These are phyloP conservation scores for Cephus runcator DNA, from an alignment of 2,888 invertebrate species.

Conservation along the genomic window DNA sequence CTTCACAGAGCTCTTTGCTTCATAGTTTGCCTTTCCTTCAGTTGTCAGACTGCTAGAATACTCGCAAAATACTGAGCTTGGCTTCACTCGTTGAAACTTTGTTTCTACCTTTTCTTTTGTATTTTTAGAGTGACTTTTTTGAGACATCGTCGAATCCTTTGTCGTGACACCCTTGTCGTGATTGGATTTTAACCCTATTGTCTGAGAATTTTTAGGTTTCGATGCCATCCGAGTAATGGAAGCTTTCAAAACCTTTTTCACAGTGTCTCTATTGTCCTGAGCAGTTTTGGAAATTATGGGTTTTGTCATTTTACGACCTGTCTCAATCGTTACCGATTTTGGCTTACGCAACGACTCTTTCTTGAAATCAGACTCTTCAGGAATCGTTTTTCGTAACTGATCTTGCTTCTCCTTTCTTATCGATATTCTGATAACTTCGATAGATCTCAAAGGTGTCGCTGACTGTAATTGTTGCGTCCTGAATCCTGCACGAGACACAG, in stretches of 20 bases:
- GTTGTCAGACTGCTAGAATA: background rate
- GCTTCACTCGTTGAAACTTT: background rate
- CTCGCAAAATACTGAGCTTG: background rate
- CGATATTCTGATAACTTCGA: slow-evolving; percentile 47
- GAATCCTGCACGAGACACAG: slow-evolving; percentile 1
- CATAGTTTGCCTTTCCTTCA: slow-evolving; percentile 22
- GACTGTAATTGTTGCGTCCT: slow-evolving; percentile 17
- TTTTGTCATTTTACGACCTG: background rate
- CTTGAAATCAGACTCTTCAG: background rate
- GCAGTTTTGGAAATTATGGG: background rate
- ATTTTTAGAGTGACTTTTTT: background rate
- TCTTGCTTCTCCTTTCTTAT: slow-evolving; percentile 20
- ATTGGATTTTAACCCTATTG: background rate
- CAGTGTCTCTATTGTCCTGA: slow-evolving; percentile 16
- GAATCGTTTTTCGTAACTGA: background rate
- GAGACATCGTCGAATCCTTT: background rate
- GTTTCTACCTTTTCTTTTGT: background rate
- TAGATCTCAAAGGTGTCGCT: slow-evolving; percentile 38
- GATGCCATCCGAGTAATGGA: background rate
- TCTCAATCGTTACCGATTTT: background rate
- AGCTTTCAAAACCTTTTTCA: background rate
- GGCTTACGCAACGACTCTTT: background rate
- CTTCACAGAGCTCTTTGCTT: slow-evolving; percentile 24
- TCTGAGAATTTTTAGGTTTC: background rate
- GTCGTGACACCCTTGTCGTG: background rate